phyloP scores from a whole-genome alignment of 2,888 invertebrate genomes.

The Phytoseiulus persimilis region DNA sequence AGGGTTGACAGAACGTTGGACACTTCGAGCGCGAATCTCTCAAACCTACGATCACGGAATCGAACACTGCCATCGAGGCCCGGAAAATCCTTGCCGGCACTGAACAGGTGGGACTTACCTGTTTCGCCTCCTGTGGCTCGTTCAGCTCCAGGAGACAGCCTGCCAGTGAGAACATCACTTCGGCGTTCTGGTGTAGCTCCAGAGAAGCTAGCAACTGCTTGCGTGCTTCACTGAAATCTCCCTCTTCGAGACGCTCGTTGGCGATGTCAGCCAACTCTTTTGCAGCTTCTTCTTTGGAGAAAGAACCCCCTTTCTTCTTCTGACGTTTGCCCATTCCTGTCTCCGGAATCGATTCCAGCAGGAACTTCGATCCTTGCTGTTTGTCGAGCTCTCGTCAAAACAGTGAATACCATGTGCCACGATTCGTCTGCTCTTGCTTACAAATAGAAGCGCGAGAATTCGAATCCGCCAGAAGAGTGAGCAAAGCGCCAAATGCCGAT shows the following conservation, averaged over 20 bases:
- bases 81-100: neutral
- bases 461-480: neutral
- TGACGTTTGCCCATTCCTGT: neutral
- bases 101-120: neutral
- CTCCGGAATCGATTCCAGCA: neutral
- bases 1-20: too few relatives aligned
- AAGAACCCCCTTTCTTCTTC: neutral
- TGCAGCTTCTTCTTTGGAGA: neutral
- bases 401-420: neutral
- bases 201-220: neutral
- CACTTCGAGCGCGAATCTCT: too few relatives aligned
- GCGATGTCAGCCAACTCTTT: neutral
- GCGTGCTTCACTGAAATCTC: neutral
- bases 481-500: too few relatives aligned
- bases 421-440: neutral
- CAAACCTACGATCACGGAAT: too few relatives aligned
- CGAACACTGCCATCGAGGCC: too few relatives aligned
- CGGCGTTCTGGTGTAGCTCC: neutral
- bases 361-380: neutral
- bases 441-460: neutral
- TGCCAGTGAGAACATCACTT: slow-evolving; percentile 11
- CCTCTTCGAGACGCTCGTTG: neutral
- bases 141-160: neutral
- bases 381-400: neutral
- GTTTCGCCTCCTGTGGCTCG: slow-evolving; percentile 8